Evolutionary conservation across 1,140 invertebrate genomes (phyloP), one percentile per base, ranked within the genome.

Genomic region (Latrodectus geometricus): DNA sequence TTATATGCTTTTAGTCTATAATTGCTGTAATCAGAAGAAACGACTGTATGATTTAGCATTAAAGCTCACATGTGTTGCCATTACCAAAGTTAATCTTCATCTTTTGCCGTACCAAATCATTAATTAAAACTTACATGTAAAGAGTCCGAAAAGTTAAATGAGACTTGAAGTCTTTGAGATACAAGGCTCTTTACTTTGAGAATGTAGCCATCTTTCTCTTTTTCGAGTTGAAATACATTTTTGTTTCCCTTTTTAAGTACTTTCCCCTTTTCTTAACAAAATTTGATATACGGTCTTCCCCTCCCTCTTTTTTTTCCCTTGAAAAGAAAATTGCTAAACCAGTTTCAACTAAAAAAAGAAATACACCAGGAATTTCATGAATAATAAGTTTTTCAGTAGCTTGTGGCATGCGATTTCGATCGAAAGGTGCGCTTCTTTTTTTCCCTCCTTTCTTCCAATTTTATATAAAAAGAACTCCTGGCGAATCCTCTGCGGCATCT

Each of bases 321-420:
- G 23, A 11, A 50, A 78, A 68, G 56, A 35, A 78, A 78, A 81
- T 81, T 72, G 68, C 68, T 50, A 65, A 72, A 52, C 79, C 23
- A 61, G 61, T 78, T 78, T 78, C 56, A 15, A 61, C 76, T 66
- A 15, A 65, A 21, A 72, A 14, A 20, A 23, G 65, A 77, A 61
- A 74, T 50, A 56, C 12, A 65, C 68, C 0, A 50, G 8, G 79
- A 81, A 81, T 81, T 81, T 81, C 79, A 81, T 81, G 79, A 81
- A 81, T 81, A 81, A 81, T 65, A 61, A 69, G 66, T 81, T 81
- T 65, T 81, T 56, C 79, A 35, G 61, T 81, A 21, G 50, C 23
- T 81, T 48, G 78, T 69, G 50, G 79, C 50, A 68, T 72, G 49
- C n/a, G 48, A 56, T 56, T 72, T 72, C 50, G 48, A 72, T 81